Base-by-base conservation (phyloP, 1,140 invertebrate genomes). In the Bombus pyrosoma region DNA sequence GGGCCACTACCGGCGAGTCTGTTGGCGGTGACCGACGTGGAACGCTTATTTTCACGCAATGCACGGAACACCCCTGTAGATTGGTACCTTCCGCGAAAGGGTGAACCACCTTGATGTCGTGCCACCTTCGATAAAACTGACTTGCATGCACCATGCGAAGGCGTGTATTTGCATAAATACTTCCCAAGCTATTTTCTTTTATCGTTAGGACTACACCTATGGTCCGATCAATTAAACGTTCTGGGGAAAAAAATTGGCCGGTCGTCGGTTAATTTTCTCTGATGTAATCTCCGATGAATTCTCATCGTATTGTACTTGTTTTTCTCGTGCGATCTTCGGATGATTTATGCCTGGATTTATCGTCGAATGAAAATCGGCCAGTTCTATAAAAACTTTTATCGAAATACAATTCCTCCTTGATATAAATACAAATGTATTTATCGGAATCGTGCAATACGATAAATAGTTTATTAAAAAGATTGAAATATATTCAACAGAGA, bases 31-130 rank as follows among this genome's bases (percentile, higher is more conserved):
- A 2, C n/a, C n/a, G n/a, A 8, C 32, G 32, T 25, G 81, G 41
- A 32, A 62, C 59, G 71, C 62, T 86, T 76, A 83, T 76, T 83
- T 86, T 68, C 53, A 71, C 53, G 47, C 47, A 47, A 32, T n/a
- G 43, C 64, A 81, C 66, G 68, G 69, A 82, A 84, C 78, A 80
- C 79, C 77, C 84, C 82, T 86, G 64, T 80, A 78, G 83, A 64
- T 86, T 91, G 91, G 83, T 77, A 91, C 39, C 82, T 89, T 87
- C 91, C 87, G 79, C 41, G 71, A 80, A 84, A 87, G 79, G 86
- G 87, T 92, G 85, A 92, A 91, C 64, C 81, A 91, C 91, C 88
- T 90, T 83, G 68, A 77, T 81, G 80, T 69, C 77, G 43, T 88
- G 73, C 77, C 37, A 76, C 74, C 81, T 75, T 64, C 68, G 57